These are phyloP conservation scores for Babylonia areolata DNA, from an alignment of 1,140 invertebrate species.

Conservation along the genomic window DNA sequence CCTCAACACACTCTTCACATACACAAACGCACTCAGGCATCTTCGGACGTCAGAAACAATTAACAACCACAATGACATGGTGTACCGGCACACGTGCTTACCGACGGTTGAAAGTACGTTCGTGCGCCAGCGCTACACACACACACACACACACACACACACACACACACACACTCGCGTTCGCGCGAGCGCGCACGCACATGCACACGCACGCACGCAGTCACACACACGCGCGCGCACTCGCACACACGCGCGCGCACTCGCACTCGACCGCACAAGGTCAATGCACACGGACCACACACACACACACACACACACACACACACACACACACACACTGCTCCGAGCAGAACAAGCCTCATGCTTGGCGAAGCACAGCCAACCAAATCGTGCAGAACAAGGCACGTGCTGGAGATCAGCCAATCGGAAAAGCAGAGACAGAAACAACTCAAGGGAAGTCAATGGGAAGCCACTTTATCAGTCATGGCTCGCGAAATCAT, in stretches of 20 bases:
- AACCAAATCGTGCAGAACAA: not conserved
- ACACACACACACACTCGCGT: not conserved
- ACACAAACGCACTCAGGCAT: no score
- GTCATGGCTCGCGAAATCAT: no score
- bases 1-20: no score
- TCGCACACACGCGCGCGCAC: not conserved
- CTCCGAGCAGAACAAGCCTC: not conserved
- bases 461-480: no score
- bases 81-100: no score
- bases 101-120: no score
- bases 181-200: not conserved
- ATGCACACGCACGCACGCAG: constrained; percentile 12
- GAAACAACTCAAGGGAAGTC: not conserved
- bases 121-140: no score
- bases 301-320: not conserved
- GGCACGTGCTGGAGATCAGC: not conserved
- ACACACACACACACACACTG: constrained; percentile 11
- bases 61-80: no score
- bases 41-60: no score
- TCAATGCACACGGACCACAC: no score
- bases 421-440: not conserved
- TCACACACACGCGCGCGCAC: constrained; percentile 17
- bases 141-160: not conserved
- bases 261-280: not conserved
- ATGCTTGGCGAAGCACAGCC: not conserved